Base-by-base conservation (phyloP, 2,888 invertebrate genomes). In the Brachyptera risi region DNA sequence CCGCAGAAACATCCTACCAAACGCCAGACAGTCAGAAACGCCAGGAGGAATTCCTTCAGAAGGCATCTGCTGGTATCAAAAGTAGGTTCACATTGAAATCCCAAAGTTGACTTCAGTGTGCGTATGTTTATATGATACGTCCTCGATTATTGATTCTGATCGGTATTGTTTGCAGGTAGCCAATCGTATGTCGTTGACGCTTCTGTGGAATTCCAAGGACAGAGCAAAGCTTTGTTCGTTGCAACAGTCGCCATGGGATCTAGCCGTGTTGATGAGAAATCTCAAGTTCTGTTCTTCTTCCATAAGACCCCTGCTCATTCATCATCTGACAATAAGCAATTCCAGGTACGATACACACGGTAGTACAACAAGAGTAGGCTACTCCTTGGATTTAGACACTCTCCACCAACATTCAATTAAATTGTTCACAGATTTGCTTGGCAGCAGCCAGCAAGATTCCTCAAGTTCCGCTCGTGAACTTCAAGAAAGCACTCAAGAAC, bases 261-360 rank as follows among this genome's bases (percentile, higher is more conserved):
- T n/a, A 86, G 85, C 69, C 75, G 77, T 2, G 78, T 81, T 1
- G 81, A 84, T 68, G 73, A 78, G 4, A 83, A 81, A 68, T 73
- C 79, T 13, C 81, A 82, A 58, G 71, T 76, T 35, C 72, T 82
- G 13, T 57, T 81, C 35, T 54, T 54, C 54, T 37, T 54, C 37
- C 54, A 54, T 13, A 54, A 54, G 37, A 54, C 19, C 13, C 54
- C 54, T 54, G 54, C 54, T 2, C 54, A 37, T 23, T 37, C 54
- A 1, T 35, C 35, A 1, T 5, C 2, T 15, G 37, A 54, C 35
- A 31, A 54, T 13, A 54, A 54, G 21, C 21, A 54, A 19, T 37
- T 37, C 54, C 54, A 54, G 54, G 54, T 54, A 37, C 21, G 15
- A 4, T 17, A 44, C 44, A 31, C 7, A 31, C 11, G 31, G 31